Percentiles rank a stretch among this genome's conserved stretches.
Evolutionary conservation across 1,140 invertebrate species (phyloP).

Genomic region (Thaumetopoea pityocampa): DNA sequence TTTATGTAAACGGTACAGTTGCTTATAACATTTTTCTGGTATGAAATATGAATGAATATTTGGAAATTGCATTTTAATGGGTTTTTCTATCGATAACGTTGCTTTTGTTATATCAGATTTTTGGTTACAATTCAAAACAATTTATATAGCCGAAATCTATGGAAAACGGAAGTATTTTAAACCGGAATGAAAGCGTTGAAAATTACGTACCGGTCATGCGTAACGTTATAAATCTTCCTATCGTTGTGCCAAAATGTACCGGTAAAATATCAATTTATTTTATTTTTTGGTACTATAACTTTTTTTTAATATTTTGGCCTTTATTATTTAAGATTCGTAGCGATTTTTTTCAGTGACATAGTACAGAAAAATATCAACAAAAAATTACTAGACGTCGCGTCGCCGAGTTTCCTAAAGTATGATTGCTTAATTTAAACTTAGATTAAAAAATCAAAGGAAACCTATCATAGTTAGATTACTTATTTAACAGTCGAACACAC

Average conservation of each 20-base stretch:
- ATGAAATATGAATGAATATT: neutral
- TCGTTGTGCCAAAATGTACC: too few relatives aligned
- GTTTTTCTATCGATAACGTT: neutral
- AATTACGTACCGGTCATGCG: constrained; percentile 2
- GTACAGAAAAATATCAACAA: neutral
- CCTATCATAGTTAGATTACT: constrained; percentile 16
- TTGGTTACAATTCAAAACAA: neutral
- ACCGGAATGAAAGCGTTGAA: neutral
- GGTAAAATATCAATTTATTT: too few relatives aligned
- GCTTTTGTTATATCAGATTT: neutral
- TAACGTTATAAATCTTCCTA: constrained; percentile 4
- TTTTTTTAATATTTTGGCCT: neutral
- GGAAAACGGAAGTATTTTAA: constrained; percentile 1
- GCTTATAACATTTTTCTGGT: constrained; percentile 6
- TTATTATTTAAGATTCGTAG: neutral
- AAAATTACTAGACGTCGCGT: neutral
- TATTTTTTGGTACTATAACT: neutral
- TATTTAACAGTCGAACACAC: too few relatives aligned
- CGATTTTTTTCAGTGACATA: neutral
- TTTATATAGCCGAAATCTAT: neutral
- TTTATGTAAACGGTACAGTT: constrained; percentile 7
- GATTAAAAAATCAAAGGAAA: constrained; percentile 30
- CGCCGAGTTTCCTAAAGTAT: constrained; percentile 35
- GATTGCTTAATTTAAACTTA: constrained; percentile 49
- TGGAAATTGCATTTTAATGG: neutral